These are phyloP conservation scores for Morone saxatilis DNA, from an alignment of 2,113 vertebrate genomes.

Conservation along the genomic window DNA sequence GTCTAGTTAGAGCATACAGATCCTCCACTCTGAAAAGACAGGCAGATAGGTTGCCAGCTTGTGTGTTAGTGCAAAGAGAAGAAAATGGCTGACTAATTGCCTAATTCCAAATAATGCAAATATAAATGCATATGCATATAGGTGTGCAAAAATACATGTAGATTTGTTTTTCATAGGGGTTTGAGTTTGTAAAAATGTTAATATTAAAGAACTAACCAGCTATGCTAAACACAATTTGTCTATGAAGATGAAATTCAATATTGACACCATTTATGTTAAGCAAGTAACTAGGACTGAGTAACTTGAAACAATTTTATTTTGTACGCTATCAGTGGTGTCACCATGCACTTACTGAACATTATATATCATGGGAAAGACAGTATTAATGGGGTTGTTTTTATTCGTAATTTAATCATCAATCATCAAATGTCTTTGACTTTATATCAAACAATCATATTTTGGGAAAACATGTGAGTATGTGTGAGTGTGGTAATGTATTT, in stretches of 20 bases:
- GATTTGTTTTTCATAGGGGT: background rate
- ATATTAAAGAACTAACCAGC: background rate
- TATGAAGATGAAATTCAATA: background rate
- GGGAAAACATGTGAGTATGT: no score
- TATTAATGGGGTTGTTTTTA: background rate
- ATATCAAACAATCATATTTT: background rate
- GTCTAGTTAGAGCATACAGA: constrained; percentile 91
- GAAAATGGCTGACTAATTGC: constrained; percentile 88
- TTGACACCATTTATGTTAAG: background rate
- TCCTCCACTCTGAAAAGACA: constrained; percentile 84
- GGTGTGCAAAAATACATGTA: constrained; percentile 22
- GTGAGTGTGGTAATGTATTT: no score
- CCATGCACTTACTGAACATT: background rate
- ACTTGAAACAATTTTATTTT: background rate
- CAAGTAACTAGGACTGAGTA: background rate
- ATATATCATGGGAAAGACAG: no score
- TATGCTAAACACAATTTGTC: background rate
- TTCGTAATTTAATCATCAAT: background rate
- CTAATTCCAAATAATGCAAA: constrained; percentile 88
- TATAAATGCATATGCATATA: constrained; percentile 56
- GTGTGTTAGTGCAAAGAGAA: constrained; percentile 26
- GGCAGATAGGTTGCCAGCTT: constrained; percentile 48
- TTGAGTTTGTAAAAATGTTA: background rate
- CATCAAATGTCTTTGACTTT: background rate
- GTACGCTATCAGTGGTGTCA: background rate